Evolutionary conservation across 2,797 vertebrate species (phyloP).

Genomic region (Numenius phaeopus): DNA sequence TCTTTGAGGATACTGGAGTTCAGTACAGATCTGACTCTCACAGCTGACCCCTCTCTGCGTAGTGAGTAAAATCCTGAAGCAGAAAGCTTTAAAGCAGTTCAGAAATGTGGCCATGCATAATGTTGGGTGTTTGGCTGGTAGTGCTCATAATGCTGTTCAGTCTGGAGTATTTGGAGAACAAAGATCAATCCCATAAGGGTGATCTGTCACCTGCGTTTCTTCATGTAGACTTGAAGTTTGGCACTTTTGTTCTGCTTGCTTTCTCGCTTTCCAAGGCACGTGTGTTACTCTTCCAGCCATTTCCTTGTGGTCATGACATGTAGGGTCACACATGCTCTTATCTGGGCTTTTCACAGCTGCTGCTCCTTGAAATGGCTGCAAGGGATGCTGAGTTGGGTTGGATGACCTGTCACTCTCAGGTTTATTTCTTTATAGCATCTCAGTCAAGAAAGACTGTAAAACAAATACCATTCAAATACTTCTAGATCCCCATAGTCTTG

Average conservation of each 20-base stretch:
- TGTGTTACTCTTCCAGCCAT: neutral
- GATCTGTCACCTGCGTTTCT: neutral
- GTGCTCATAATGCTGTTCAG: neutral
- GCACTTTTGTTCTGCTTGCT: neutral
- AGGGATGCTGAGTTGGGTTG: neutral
- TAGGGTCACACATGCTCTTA: neutral
- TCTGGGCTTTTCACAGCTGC: neutral
- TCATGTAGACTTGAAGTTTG: neutral
- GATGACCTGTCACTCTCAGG: neutral
- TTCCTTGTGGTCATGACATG: neutral
- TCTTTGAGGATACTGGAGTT: neutral
- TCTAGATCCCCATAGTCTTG: neutral
- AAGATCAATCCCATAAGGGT: neutral
- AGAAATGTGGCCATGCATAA: neutral
- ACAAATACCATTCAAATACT: neutral
- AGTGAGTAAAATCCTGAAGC: neutral
- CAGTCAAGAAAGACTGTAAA: neutral
- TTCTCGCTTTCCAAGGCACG: neutral
- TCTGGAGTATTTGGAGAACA: neutral
- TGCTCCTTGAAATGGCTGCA: neutral
- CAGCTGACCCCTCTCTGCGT: neutral
- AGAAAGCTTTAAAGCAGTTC: neutral
- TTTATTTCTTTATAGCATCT: neutral
- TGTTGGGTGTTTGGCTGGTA: neutral
- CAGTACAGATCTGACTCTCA: neutral